phyloP scores from a whole-genome alignment of 2,113 vertebrate genomes.

The Ramphastos sulfuratus region DNA sequence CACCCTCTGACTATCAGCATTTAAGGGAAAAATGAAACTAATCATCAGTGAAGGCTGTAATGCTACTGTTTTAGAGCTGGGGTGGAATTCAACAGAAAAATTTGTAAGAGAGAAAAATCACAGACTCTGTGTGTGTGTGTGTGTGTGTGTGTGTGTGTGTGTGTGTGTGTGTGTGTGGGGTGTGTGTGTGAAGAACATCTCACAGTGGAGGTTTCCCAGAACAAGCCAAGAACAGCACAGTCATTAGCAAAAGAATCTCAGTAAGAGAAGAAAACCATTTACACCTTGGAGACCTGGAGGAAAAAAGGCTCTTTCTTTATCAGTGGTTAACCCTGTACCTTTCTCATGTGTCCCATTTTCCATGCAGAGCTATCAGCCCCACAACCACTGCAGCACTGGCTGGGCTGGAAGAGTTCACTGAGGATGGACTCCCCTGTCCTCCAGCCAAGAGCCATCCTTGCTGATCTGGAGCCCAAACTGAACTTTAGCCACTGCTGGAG shows the following conservation, averaged over 20 bases:
- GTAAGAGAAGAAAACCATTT: background rate
- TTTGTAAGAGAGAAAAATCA: background rate
- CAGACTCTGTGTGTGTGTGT: background rate
- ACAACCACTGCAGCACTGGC: background rate
- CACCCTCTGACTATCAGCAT: background rate
- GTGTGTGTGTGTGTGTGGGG: rapidly evolving
- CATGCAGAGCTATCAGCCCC: background rate
- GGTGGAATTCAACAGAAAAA: background rate
- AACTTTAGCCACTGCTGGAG: background rate
- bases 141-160: too few species aligned
- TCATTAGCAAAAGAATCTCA: background rate
- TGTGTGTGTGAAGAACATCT: background rate
- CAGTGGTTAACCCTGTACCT: background rate
- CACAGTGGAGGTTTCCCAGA: background rate
- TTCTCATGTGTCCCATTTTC: background rate
- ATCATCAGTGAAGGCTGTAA: background rate
- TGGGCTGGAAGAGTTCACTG: background rate
- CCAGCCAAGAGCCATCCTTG: background rate
- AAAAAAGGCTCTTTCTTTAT: background rate
- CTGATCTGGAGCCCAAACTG: background rate
- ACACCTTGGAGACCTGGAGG: background rate
- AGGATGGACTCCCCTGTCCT: background rate
- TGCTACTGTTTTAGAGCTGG: background rate
- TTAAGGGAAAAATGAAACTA: constrained; percentile 23
- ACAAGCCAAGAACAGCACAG: background rate